Evolutionary conservation across 2,113 vertebrate species (phyloP).

Genomic region (Rhinolophus ferrumequinum): DNA sequence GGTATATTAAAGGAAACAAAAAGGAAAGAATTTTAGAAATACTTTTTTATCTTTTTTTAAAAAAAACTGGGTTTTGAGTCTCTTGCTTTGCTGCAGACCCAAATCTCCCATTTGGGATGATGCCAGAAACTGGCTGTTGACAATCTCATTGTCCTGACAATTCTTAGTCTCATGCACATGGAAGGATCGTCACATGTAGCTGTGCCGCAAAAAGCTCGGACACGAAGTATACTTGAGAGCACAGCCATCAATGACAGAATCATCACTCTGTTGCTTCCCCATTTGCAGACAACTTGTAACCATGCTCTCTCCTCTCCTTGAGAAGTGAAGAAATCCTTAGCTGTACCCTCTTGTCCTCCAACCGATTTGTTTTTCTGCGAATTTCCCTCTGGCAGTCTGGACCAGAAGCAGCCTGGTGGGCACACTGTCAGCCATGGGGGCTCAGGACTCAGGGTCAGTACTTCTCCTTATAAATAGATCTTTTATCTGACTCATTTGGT

Average conservation of each 20-base stretch:
- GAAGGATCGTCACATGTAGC: background rate
- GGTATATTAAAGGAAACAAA: background rate
- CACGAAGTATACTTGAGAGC: background rate
- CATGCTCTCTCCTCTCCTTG: background rate
- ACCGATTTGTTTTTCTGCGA: accelerated
- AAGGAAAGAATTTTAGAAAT: background rate
- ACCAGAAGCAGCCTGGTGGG: background rate
- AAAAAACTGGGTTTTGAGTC: background rate
- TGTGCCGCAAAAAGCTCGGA: background rate
- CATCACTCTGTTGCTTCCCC: background rate
- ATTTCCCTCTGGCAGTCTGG: background rate
- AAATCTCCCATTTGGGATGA: background rate
- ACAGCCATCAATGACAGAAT: background rate
- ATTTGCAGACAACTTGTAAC: background rate
- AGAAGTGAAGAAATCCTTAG: background rate
- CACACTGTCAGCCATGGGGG: too few species aligned
- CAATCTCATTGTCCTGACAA: background rate
- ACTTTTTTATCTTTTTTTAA: background rate
- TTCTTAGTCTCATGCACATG: background rate
- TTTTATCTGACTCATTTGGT: background rate
- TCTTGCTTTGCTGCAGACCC: background rate
- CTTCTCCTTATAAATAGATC: background rate
- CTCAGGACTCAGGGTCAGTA: background rate
- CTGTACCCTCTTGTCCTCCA: background rate
- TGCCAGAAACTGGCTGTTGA: background rate